Base-by-base conservation (phyloP, 2,113 vertebrate species). In the Zosterops japonicus region DNA sequence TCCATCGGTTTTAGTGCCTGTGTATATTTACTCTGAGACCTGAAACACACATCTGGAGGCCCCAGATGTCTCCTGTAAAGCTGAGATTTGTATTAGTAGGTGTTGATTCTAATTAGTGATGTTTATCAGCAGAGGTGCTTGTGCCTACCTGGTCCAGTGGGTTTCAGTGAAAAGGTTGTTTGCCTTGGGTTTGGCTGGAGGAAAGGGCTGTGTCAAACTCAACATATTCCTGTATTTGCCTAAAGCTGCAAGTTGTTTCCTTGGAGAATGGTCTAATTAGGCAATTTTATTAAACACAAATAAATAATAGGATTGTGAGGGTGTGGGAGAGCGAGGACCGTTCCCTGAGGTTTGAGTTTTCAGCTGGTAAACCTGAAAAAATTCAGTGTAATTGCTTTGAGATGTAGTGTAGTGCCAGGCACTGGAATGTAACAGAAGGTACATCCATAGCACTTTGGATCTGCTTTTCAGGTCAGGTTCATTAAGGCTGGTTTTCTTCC, bases 361-460 rank as follows among this genome's bases (percentile, higher is more conserved):
- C 77, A 78, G 65, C 74, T 3, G 42, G 28, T 57, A 24, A 81
- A 65, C 10, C 11, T 22, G 49, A 11, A 42, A 31, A 8, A 15
- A 9, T 12, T 28, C 41, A 5, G 9, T 57, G 64, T 29, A 35
- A 71, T 68, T 27, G 35, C 15, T 64, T 0, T 65, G 46, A 15
- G 29, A 25, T 19, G 5, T 2, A 9, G 21, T 0, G 27, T 25
- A 52, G 16, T 47, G 53, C 50, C 42, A n/a, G 55, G 17, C 19
- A 5, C 0, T 57, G 78, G 49, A 55, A 17, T 44, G 5, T 9
- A 11, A 6, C 44, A 15, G 55, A 55, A 47, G 18, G 50, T 49
- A 79, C 46, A 20, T 2, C 65, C 15, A 1, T 1, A 12, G 42
- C 5, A 9, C 27, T 36, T 20, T 3, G 29, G 39, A 12, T 18